Conservation (phyloP, 2,888 invertebrate species). For the Leptinotarsa tumamoca region DNA sequence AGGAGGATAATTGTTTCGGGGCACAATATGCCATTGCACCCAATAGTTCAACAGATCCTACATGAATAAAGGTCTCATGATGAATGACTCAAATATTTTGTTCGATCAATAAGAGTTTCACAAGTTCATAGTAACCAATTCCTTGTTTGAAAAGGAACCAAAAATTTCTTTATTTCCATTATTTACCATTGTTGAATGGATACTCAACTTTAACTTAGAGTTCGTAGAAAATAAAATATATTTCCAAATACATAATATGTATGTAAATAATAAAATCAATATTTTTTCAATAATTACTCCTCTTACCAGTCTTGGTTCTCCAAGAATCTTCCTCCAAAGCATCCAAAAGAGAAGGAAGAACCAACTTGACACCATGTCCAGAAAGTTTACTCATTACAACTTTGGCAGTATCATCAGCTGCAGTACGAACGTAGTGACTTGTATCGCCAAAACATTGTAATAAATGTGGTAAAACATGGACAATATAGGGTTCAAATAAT, state of each 20-base stretch:
- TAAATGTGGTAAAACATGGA: conserved; percentile 95
- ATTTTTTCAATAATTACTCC: background rate
- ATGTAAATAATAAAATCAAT: background rate
- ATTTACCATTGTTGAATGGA: too few relatives aligned
- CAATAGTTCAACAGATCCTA: conserved; percentile 92
- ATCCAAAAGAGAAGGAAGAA: conserved; percentile 91
- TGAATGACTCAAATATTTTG: too few relatives aligned
- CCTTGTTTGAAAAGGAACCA: too few relatives aligned
- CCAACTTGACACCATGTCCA: conserved; percentile 97
- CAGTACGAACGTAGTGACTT: conserved; percentile 94
- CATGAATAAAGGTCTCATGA: conserved; percentile 23
- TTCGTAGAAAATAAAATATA: too few relatives aligned
- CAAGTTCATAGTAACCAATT: too few relatives aligned
- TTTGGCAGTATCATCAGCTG: conserved; percentile 96
- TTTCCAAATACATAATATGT: too few relatives aligned
- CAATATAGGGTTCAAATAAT: conserved; percentile 98
- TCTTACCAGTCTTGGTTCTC: conserved; percentile 91
- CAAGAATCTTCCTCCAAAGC: conserved; percentile 98
- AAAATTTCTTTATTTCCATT: too few relatives aligned
- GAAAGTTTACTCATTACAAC: conserved; percentile 96
- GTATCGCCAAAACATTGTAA: conserved; percentile 95
- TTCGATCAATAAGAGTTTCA: too few relatives aligned
- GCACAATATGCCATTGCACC: conserved; percentile 99
- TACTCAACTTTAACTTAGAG: too few relatives aligned
- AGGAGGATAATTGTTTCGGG: conserved; percentile 97